phyloP scores from a whole-genome alignment of 2,113 vertebrate genomes.

The Sitta europaea region DNA sequence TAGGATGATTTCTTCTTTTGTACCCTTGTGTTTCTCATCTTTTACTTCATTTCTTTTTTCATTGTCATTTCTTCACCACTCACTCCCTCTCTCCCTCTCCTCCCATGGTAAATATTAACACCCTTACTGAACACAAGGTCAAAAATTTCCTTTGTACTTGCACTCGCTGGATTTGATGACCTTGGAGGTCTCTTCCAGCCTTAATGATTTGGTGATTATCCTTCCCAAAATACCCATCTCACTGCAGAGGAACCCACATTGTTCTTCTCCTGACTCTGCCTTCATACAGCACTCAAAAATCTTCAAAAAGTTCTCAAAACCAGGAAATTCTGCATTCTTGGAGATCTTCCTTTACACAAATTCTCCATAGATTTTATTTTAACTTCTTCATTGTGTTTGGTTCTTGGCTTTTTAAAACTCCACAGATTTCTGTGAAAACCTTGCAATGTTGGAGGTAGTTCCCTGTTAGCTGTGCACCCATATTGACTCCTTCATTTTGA shows the following conservation, averaged over 20 bases:
- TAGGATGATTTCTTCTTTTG: not conserved
- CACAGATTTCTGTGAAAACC: fast-evolving
- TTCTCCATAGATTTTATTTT: not conserved
- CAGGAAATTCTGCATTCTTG: not conserved
- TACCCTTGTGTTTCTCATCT: not conserved
- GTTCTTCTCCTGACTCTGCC: not conserved
- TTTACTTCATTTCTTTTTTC: not conserved
- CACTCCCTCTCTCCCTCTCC: not conserved
- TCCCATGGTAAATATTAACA: not conserved
- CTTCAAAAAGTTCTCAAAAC: not conserved
- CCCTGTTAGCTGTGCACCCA: not conserved
- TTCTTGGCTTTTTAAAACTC: not conserved
- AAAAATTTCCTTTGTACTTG: not conserved
- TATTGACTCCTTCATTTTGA: not conserved
- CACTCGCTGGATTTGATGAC: not conserved
- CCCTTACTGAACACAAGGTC: not conserved
- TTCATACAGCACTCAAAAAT: not conserved
- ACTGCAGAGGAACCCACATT: fast-evolving
- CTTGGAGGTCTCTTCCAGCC: not conserved
- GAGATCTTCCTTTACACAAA: not conserved
- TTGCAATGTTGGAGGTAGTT: not conserved
- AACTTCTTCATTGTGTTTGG: not conserved
- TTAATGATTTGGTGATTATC: not conserved
- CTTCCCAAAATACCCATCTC: not conserved
- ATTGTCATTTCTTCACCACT: not conserved